Evolutionary conservation across 2,113 vertebrate genomes (phyloP), one percentile per base, ranked within the genome.

Genomic region (Peromyscus maniculatus): DNA sequence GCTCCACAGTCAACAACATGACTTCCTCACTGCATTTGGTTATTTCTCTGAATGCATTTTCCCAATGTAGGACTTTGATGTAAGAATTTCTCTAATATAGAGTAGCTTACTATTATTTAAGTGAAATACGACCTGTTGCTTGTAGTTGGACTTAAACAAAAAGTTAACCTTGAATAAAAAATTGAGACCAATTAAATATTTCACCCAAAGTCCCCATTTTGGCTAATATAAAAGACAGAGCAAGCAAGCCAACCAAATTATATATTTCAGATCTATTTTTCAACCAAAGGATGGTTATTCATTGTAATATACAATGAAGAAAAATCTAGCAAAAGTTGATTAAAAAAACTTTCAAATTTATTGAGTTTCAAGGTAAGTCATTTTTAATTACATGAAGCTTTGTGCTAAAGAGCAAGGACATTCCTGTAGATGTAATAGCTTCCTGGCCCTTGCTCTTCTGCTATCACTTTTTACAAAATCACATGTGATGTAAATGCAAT

Each of bases 11-110:
- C 87, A 88, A 72, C 74, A 52, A 88, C 19, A 59, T 94, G 59
- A 96, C 89, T 64, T 91, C 77, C 94, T 88, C 91, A 43, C 75
- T 93, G 86, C 64, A 96, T 71, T 90, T 93, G 52, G 69, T 93
- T 97, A 95, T 97, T 97, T 96, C 91, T 90, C 87, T 95, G 92
- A 92, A 92, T 93, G 77, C 22, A 13, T 96, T 97, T 97, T 33
- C 80, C 91, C 86, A 78, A 89, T 83, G 55, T 78, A n/a, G 52
- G 93, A 59, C 82, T 90, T 94, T 28, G 92, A 64, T 36, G 84
- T 96, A 95, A 79, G 28, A 36, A 33, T 91, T 12, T 64, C 91
- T n/a, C 59, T 86, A 97, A 59, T 89, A 96, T 24, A 95, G 49
- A n/a, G 71, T 89, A 96, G 95, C 36, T 72, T 94, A 87, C 88